These are phyloP conservation scores for Isoperla grammatica DNA, from an alignment of 2,888 invertebrate genomes.

Conservation along the genomic window DNA sequence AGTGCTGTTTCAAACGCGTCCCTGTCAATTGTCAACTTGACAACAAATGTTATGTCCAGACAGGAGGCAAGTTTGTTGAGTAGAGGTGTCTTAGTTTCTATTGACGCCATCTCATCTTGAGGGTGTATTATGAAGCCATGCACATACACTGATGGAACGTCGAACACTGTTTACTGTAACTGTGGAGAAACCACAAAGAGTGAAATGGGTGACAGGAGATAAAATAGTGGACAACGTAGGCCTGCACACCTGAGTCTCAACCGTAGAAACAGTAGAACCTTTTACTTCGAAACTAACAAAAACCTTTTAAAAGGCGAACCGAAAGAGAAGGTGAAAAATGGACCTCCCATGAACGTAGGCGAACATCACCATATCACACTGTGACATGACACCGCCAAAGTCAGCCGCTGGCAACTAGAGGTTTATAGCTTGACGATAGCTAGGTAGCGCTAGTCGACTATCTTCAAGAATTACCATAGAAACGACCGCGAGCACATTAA, in stretches of 20 bases:
- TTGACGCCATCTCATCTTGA: no score
- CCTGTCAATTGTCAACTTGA: no score
- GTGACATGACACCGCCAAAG: not conserved
- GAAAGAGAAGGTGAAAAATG: not conserved
- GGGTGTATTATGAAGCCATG: not conserved
- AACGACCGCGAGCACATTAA: no score
- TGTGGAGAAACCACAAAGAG: slow-evolving; percentile 9
- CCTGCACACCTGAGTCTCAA: slow-evolving; percentile 5
- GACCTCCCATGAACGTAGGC: not conserved
- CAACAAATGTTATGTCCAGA: no score
- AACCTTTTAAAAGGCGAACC: slow-evolving; percentile 11
- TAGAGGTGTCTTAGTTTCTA: no score
- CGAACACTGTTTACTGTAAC: slow-evolving; percentile 2
- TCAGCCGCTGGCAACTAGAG: no score
- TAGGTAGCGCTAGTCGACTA: not conserved
- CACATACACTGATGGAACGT: slow-evolving; percentile 8
- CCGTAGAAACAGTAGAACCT: slow-evolving; percentile 13
- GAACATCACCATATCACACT: not conserved
- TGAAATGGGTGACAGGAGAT: slow-evolving; percentile 10
- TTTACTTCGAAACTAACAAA: slow-evolving; percentile 16
- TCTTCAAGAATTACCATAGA: not conserved
- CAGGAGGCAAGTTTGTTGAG: no score
- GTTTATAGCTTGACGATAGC: no score
- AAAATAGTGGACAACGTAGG: slow-evolving; percentile 13
- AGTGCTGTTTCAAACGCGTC: no score